Base-by-base conservation (phyloP, 2,888 invertebrate species). In the Bhutanitis thaidina region DNA sequence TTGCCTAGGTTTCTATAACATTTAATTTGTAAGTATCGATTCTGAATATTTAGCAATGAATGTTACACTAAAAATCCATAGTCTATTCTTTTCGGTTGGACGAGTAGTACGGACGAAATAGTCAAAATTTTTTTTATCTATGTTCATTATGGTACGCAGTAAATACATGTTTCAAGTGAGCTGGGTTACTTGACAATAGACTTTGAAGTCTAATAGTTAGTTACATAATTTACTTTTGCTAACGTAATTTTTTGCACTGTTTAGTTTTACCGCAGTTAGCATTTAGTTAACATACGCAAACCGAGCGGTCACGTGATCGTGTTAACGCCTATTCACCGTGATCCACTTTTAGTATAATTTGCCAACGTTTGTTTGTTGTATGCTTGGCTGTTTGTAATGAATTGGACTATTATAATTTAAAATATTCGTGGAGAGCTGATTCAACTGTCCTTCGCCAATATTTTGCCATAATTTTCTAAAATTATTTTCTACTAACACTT, bases 401-500 rank as follows among this genome's bases (percentile, higher is more conserved):
- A 74, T 74, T 70, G 73, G 73, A 74, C 74, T 72, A 74, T 74
- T 61, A 67, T 59, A 67, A 69, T 53, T 35, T 45, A 69, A 73
- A 77, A 78, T 80, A 80, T 81, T 79, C 58, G 80, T 74, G 76
- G 74, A 77, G 70, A 67, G 71, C 68, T 59, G 51, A 58, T 71
- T 69, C 62, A 1, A 75, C 73, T 77, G 74, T 63, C 80, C 77
- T 85, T 83, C 80, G 85, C 85, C 85, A 85, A 83, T 87, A 74
- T 83, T 87, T 86, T 87, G 88, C 88, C 87, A 88, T 88, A 87
- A 75, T 73, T 69, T 67, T 70, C 70, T 70, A 76, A 74, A 66
- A 57, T 64, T 67, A 64, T 70, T 70, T 71, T 73, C 71, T 77
- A 80, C 76, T 82, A 82, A 80, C 75, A 61, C 64, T 72, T 73